Percentiles rank a stretch among this genome's conserved stretches.
These are phyloP conservation scores for Lordiphosa mommai DNA, from an alignment of 1,140 invertebrate species.

Conservation along the genomic window DNA sequence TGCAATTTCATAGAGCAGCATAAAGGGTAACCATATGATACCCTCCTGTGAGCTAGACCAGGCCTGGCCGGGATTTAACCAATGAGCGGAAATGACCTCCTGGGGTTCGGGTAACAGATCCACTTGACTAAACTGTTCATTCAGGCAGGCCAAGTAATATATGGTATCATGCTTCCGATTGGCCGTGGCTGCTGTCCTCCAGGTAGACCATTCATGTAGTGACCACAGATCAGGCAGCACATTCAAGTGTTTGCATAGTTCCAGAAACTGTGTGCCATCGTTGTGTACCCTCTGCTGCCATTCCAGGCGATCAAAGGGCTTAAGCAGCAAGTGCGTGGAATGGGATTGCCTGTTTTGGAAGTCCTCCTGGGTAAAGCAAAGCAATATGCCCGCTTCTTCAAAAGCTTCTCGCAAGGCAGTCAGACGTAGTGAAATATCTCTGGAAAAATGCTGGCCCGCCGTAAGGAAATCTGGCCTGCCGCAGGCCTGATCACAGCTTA, in stretches of 20 bases:
- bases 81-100: constrained; percentile 47
- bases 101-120: constrained; percentile 45
- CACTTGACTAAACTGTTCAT: constrained; percentile 43
- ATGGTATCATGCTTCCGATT: constrained; percentile 86
- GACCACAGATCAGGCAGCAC: constrained; percentile 91
- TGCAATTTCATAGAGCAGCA: constrained; percentile 81
- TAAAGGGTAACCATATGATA: constrained; percentile 84
- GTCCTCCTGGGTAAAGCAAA: constrained; percentile 80
- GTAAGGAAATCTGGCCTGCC: constrained; percentile 32
- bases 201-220: constrained; percentile 91
- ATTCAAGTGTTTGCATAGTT: constrained; percentile 85
- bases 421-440: constrained; percentile 89
- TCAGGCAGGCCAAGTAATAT: constrained; percentile 87
- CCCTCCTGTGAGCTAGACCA: constrained; percentile 81
- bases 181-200: constrained; percentile 86
- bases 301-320: constrained; percentile 22
- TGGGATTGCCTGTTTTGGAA: background rate
- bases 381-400: constrained; percentile 91
- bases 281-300: constrained; percentile 82
- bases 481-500: constrained; percentile 79
- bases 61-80: constrained; percentile 45
- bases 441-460: constrained; percentile 46
- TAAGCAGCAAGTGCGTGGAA: constrained; percentile 6
- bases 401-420: constrained; percentile 94
- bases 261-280: constrained; percentile 86